A percentile compares a stretch with the other conserved stretches of the same genome.
phyloP scores from a whole-genome alignment of 2,113 vertebrate genomes.

The Chascanopsetta lugubris region DNA sequence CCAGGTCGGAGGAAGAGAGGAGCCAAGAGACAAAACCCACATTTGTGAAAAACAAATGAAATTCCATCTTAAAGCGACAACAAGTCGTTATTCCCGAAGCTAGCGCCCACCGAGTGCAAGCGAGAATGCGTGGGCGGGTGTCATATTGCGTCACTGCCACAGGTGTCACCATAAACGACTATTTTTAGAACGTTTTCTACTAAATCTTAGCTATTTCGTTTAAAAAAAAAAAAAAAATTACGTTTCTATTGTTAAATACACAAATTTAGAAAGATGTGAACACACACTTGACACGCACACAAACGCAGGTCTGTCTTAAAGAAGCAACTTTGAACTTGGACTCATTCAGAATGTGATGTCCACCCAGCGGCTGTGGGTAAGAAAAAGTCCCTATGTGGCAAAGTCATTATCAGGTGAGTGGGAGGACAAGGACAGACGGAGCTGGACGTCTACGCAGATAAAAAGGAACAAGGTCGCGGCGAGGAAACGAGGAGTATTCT shows the following conservation, averaged over 20 bases:
- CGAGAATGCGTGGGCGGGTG: no score
- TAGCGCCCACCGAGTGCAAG: no score
- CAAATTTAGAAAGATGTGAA: no score
- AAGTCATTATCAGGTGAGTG: slow-evolving; percentile 22
- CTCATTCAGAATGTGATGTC: neutral
- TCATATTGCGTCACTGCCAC: no score
- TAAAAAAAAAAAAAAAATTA: no score
- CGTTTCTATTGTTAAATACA: no score
- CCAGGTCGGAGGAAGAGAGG: neutral
- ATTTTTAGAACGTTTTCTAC: no score
- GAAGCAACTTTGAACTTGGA: neutral
- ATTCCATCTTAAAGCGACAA: neutral
- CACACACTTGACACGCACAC: neutral
- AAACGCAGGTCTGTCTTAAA: neutral
- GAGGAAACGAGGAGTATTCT: slow-evolving; percentile 40
- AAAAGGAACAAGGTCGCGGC: slow-evolving; percentile 29
- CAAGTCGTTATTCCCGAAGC: no score
- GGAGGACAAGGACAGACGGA: slow-evolving; percentile 27
- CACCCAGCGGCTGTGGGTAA: neutral
- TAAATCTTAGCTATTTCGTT: no score
- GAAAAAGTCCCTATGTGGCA: neutral
- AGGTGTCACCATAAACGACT: no score
- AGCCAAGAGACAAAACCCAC: neutral
- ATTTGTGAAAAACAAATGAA: neutral
- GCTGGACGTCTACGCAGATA: slow-evolving; percentile 2